Percentiles rank a stretch among this genome's conserved stretches.
phyloP scores from a whole-genome alignment of 2,113 vertebrate genomes.

The Mobula birostris region DNA sequence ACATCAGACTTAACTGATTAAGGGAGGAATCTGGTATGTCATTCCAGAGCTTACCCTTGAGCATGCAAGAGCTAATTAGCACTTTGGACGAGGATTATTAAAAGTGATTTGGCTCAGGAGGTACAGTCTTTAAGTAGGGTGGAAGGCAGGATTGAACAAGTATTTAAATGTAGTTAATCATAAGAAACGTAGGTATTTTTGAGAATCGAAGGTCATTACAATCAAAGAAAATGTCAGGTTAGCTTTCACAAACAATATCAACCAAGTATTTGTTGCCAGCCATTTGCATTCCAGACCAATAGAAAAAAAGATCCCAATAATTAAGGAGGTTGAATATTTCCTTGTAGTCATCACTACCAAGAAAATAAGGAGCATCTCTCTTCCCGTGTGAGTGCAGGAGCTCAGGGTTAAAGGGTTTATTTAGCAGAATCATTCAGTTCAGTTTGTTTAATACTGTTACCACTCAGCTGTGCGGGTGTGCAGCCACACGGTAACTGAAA shows the following conservation, averaged over 20 bases:
- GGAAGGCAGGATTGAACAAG: not conserved
- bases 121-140: not conserved
- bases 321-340: not conserved
- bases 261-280: not conserved
- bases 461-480: too few relatives aligned
- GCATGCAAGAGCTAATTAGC: not conserved
- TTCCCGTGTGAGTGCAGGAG: not conserved
- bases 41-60: not conserved
- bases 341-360: not conserved
- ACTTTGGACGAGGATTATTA: not conserved
- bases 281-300: not conserved
- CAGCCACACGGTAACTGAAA: too few relatives aligned
- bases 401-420: not conserved
- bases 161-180: not conserved
- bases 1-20: constrained; percentile 5
- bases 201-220: not conserved
- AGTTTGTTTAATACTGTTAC: not conserved
- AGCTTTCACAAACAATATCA: not conserved
- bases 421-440: not conserved
- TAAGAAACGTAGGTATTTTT: not conserved
- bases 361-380: not conserved
- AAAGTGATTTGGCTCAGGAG: not conserved
- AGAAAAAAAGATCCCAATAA: not conserved
- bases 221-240: not conserved
- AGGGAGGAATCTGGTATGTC: not conserved